phyloP scores from a whole-genome alignment of 2,888 invertebrate species.

The Eristalis arbustorum region DNA sequence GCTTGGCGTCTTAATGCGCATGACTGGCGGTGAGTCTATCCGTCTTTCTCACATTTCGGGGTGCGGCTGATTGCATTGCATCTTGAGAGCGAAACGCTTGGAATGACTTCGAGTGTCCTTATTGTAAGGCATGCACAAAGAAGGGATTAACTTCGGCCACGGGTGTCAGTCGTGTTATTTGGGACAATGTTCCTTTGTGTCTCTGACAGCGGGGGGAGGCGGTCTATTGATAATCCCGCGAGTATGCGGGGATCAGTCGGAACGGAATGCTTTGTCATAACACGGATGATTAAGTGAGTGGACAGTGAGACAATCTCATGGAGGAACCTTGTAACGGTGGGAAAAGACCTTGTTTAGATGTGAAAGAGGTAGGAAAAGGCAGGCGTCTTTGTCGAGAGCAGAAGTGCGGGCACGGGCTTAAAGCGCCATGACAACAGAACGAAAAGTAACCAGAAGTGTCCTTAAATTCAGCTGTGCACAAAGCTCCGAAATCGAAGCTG shows the following conservation, averaged over 20 bases:
- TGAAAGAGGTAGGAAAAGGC: too few species aligned
- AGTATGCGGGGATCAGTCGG: background rate
- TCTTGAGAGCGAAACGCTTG: conserved; percentile 14
- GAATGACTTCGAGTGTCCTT: conserved; percentile 35
- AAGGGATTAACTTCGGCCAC: conserved; percentile 47
- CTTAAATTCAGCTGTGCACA: too few species aligned
- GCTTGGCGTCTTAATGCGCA: conserved; percentile 46
- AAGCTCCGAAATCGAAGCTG: too few species aligned
- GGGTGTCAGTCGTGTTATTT: conserved; percentile 51
- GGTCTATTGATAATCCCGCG: background rate
- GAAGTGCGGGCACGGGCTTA: too few species aligned
- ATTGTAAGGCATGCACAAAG: conserved; percentile 28
- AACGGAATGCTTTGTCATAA: background rate
- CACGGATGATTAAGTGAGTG: background rate
- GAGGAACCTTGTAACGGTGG: too few species aligned
- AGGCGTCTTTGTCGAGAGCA: too few species aligned
- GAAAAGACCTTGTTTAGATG: too few species aligned
- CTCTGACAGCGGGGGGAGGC: too few species aligned
- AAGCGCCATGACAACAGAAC: too few species aligned
- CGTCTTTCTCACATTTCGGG: background rate
- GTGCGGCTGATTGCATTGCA: conserved; percentile 31
- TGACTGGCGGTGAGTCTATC: background rate
- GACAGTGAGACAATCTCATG: too few species aligned
- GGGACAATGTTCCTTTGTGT: background rate
- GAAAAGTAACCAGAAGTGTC: too few species aligned